Conservation (phyloP, 1,140 invertebrate species). For the Sminthurides bifidus region DNA sequence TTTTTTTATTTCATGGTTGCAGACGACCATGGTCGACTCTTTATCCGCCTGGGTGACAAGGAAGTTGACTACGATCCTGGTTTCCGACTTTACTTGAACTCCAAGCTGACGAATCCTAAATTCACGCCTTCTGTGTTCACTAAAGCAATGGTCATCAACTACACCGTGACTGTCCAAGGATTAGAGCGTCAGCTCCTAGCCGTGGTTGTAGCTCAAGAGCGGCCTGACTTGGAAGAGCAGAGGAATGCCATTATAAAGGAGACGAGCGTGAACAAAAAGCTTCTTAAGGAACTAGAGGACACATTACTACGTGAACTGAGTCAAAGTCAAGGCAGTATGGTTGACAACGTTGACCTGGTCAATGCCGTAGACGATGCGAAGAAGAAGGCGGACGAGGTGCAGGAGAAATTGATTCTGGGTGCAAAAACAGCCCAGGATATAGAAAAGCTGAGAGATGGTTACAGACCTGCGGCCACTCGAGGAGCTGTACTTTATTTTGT, state of each 20-base stretch:
- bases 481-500: conserved; percentile 83
- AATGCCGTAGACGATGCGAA: conserved; percentile 79
- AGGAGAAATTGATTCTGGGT: conserved; percentile 58
- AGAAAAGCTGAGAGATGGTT: conserved; percentile 65
- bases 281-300: conserved; percentile 68
- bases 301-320: conserved; percentile 64
- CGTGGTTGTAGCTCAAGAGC: conserved; percentile 69
- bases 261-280: conserved; percentile 68
- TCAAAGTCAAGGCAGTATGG: conserved; percentile 73
- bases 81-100: conserved; percentile 76
- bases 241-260: conserved; percentile 69
- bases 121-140: conserved; percentile 72
- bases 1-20: not conserved
- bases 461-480: conserved; percentile 63
- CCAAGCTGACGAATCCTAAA: conserved; percentile 72
- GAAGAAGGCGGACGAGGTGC: conserved; percentile 63
- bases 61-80: conserved; percentile 78
- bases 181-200: conserved; percentile 78
- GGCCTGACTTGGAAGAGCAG: conserved; percentile 73
- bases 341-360: conserved; percentile 76
- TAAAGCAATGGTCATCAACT: conserved; percentile 79
- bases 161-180: conserved; percentile 71
- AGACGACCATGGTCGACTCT: conserved; percentile 56
- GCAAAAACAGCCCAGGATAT: conserved; percentile 61
- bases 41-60: conserved; percentile 69